phyloP scores from a whole-genome alignment of 2,888 invertebrate genomes.

The Pseudeuparius sepicola region DNA sequence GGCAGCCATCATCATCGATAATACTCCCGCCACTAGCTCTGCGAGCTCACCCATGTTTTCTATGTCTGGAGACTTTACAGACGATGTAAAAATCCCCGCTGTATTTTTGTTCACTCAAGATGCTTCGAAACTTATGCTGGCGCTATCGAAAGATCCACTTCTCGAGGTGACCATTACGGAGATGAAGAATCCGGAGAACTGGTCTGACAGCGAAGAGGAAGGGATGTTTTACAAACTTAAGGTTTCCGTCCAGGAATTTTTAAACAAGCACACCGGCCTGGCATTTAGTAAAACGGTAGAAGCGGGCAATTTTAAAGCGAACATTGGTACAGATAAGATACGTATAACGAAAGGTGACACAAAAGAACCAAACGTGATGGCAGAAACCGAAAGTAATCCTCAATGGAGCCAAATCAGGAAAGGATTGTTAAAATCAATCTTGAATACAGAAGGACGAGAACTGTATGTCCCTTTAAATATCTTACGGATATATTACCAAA shows the following conservation, averaged over 20 bases:
- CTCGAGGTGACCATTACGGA: conserved; percentile 47
- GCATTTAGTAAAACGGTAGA: conserved; percentile 33
- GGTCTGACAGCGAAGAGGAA: conserved; percentile 41
- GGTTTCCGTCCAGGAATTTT: conserved; percentile 39
- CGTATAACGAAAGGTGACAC: conserved; percentile 32
- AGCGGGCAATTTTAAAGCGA: conserved; percentile 35
- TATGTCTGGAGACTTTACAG: conserved; percentile 89
- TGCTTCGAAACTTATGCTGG: conserved; percentile 55
- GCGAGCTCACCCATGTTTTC: conserved; percentile 79
- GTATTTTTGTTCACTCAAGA: conserved; percentile 81
- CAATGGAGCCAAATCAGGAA: conserved; percentile 36
- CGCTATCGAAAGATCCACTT: conserved; percentile 46
- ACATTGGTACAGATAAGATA: conserved; percentile 34
- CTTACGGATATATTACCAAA: conserved; percentile 36
- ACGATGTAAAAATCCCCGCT: conserved; percentile 81
- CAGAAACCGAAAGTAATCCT: conserved; percentile 25
- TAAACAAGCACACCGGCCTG: conserved; percentile 37
- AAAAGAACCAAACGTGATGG: conserved; percentile 24
- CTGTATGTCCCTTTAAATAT: conserved; percentile 35
- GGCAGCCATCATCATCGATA: conserved; percentile 80
- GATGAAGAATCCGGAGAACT: conserved; percentile 23
- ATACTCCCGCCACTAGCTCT: conserved; percentile 64
- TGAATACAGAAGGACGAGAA: conserved; percentile 33
- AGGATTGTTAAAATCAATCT: conserved; percentile 33
- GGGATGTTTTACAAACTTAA: conserved; percentile 39